Conservation (phyloP, 2,797 vertebrate species). For the Staurois parvus region DNA sequence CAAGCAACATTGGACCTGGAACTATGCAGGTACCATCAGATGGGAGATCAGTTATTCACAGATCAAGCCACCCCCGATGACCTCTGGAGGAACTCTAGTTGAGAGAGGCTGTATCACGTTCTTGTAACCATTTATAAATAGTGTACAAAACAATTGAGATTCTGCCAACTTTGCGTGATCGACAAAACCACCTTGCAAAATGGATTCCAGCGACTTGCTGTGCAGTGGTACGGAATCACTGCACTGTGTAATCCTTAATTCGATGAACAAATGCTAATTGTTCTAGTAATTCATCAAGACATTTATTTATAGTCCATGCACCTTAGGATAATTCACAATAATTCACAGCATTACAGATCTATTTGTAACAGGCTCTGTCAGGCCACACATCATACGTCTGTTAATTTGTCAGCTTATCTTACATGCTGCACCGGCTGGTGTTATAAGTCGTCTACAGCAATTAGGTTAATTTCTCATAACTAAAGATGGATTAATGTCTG, state of each 20-base stretch:
- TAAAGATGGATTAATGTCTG: conserved; percentile 33
- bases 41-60: too few species aligned
- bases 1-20: too few species aligned
- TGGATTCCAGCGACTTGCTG: not conserved
- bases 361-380: conserved; percentile 13
- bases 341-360: conserved; percentile 14
- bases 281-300: not conserved
- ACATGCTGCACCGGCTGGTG: not conserved
- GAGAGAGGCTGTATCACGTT: too few species aligned
- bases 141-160: not conserved
- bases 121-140: too few species aligned
- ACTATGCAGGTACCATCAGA: too few species aligned
- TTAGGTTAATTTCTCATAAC: conserved; percentile 37
- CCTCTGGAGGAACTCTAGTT: too few species aligned
- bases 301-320: conserved; percentile 27
- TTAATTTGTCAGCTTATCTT: not conserved
- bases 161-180: not conserved
- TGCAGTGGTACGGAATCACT: not conserved
- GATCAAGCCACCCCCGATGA: too few species aligned
- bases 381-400: not conserved
- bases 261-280: conserved; percentile 12
- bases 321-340: conserved; percentile 1
- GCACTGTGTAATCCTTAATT: conserved; percentile 17
- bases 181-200: conserved; percentile 17
- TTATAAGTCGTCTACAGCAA: conserved; percentile 24